phyloP scores from a whole-genome alignment of 2,797 vertebrate genomes.

The Oryzias sinensis region DNA sequence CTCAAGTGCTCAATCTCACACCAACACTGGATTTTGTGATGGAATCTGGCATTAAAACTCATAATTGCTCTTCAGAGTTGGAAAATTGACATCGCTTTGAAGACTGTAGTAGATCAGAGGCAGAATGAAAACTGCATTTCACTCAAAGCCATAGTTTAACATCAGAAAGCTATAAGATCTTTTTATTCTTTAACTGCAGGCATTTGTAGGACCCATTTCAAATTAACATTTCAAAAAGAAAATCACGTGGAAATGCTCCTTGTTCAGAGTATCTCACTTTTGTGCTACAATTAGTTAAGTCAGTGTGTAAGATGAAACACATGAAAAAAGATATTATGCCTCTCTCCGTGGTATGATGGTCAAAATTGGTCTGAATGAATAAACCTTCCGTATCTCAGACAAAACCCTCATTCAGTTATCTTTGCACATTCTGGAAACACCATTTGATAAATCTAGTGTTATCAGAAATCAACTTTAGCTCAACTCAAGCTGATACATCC shows the following conservation, averaged over 20 bases:
- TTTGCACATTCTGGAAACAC: constrained; percentile 9
- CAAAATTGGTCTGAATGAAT: too few relatives aligned
- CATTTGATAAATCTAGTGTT: constrained; percentile 22
- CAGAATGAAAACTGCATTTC: constrained; percentile 19
- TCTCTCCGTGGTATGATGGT: too few relatives aligned
- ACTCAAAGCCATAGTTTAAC: constrained; percentile 6
- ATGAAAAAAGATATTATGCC: too few relatives aligned
- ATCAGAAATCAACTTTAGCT: constrained; percentile 33
- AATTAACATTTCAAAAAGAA: too few relatives aligned
- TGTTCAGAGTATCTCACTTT: too few relatives aligned
- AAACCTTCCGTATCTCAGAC: too few relatives aligned
- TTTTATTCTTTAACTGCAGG: neutral
- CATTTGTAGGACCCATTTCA: too few relatives aligned
- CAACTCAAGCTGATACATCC: constrained; percentile 33
- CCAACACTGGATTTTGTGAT: constrained; percentile 24
- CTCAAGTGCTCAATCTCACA: too few relatives aligned
- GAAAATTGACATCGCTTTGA: constrained; percentile 33
- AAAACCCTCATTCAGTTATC: neutral
- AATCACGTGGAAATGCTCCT: too few relatives aligned
- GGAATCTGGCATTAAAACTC: constrained; percentile 29
- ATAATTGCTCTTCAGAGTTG: constrained; percentile 8
- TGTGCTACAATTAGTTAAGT: too few relatives aligned
- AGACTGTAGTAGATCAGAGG: constrained; percentile 28
- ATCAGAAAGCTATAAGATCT: constrained; percentile 1
- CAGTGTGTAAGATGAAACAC: too few relatives aligned